These are phyloP conservation scores for Hyles euphorbiae DNA, from an alignment of 1,140 invertebrate species.

Conservation along the genomic window DNA sequence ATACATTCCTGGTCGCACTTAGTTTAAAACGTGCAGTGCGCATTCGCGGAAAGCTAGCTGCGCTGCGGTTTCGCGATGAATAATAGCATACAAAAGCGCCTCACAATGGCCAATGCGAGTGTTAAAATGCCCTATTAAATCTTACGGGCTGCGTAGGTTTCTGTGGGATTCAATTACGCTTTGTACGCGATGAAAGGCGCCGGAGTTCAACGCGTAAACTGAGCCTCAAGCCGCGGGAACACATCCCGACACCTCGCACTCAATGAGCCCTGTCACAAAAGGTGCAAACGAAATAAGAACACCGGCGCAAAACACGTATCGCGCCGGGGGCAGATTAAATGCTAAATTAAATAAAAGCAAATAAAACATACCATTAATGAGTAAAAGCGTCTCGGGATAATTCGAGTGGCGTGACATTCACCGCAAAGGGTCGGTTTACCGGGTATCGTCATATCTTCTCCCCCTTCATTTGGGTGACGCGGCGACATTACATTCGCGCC, in stretches of 20 bases:
- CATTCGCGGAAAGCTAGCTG: conserved; percentile 56
- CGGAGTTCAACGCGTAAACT: conserved; percentile 66
- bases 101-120: conserved; percentile 72
- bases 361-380: conserved; percentile 66
- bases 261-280: conserved; percentile 71
- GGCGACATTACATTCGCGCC: conserved; percentile 22
- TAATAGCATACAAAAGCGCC: conserved; percentile 67
- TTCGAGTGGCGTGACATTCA: conserved; percentile 47
- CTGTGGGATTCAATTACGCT: conserved; percentile 74
- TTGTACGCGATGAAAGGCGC: conserved; percentile 72
- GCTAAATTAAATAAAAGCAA: conserved; percentile 74
- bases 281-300: conserved; percentile 66
- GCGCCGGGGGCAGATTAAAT: conserved; percentile 67
- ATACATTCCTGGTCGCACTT: conserved; percentile 30
- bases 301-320: conserved; percentile 46
- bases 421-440: conserved; percentile 41
- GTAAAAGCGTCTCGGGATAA: conserved; percentile 56
- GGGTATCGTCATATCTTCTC: neutral
- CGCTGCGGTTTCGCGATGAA: conserved; percentile 59
- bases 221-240: conserved; percentile 58
- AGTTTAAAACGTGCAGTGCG: conserved; percentile 44
- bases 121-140: conserved; percentile 76
- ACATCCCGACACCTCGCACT: conserved; percentile 71
- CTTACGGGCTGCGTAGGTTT: conserved; percentile 70
- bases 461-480: conserved; percentile 25